phyloP scores from a whole-genome alignment of 1,140 invertebrate genomes.

The Philotrypesis tridentata region DNA sequence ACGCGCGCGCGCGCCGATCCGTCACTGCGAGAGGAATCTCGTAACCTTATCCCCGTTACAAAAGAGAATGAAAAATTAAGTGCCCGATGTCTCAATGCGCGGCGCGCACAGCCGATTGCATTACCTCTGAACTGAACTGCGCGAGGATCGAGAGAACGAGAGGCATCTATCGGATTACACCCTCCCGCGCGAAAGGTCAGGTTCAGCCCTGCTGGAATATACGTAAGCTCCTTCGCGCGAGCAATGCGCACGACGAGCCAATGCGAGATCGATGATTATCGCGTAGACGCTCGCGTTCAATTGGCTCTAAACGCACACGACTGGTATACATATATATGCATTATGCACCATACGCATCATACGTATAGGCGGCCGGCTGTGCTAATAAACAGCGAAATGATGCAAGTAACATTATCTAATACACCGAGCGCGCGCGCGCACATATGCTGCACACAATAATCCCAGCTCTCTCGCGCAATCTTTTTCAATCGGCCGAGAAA shows the following conservation, averaged over 20 bases:
- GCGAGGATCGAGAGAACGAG: not conserved
- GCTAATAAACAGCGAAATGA: conserved; percentile 27
- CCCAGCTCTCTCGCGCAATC: conserved; percentile 8
- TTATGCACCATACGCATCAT: no score
- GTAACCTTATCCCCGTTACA: no score
- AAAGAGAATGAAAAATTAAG: no score
- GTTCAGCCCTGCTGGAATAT: not conserved
- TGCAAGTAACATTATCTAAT: conserved; percentile 32
- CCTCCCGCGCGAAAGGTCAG: not conserved
- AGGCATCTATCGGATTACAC: conserved; percentile 2
- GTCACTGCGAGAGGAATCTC: no score
- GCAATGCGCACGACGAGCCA: no score
- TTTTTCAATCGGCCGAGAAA: conserved; percentile 60
- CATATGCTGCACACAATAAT: not conserved
- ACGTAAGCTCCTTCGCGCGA: no score
- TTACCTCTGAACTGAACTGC: not conserved
- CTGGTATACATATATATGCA: not conserved
- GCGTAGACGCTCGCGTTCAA: no score
- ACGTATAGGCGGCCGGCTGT: not conserved
- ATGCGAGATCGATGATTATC: no score
- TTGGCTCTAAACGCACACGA: no score
- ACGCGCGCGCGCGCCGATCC: no score
- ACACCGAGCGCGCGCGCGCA: not conserved
- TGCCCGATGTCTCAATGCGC: no score
- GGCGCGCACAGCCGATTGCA: no score